Evolutionary conservation across 2,888 invertebrate genomes (phyloP).

Genomic region (Candidula unifasciata): DNA sequence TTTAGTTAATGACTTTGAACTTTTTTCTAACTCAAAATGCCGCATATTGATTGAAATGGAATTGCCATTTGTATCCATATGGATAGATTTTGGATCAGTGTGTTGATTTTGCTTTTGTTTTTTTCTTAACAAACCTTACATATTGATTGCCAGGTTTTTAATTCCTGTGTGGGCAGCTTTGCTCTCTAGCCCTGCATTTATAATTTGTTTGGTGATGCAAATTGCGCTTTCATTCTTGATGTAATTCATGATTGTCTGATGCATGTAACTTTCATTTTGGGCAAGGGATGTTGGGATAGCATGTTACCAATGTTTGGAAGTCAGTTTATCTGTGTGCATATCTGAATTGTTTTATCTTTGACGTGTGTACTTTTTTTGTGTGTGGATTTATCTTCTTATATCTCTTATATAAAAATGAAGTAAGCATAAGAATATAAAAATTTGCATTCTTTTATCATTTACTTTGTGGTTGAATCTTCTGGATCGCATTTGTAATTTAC

Average conservation of each 20-base stretch:
- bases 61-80: background rate
- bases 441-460: too few species aligned
- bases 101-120: background rate
- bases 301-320: background rate
- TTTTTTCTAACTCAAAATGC: background rate
- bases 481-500: too few species aligned
- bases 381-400: too few species aligned
- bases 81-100: background rate
- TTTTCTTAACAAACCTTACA: background rate
- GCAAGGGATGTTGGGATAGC: background rate
- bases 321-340: background rate
- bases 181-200: background rate
- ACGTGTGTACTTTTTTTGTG: too few species aligned
- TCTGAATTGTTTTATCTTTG: background rate
- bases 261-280: background rate
- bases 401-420: too few species aligned
- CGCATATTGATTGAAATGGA: background rate
- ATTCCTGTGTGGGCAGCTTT: background rate
- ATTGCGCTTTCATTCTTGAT: constrained; percentile 4
- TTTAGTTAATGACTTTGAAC: background rate
- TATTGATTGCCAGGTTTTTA: background rate
- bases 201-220: constrained; percentile 7
- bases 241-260: background rate
- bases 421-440: too few species aligned
- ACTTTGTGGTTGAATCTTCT: too few species aligned